Percentiles rank a stretch among this genome's conserved stretches.
These are phyloP conservation scores for Geotrupes spiniger DNA, from an alignment of 2,888 invertebrate species.

Conservation along the genomic window DNA sequence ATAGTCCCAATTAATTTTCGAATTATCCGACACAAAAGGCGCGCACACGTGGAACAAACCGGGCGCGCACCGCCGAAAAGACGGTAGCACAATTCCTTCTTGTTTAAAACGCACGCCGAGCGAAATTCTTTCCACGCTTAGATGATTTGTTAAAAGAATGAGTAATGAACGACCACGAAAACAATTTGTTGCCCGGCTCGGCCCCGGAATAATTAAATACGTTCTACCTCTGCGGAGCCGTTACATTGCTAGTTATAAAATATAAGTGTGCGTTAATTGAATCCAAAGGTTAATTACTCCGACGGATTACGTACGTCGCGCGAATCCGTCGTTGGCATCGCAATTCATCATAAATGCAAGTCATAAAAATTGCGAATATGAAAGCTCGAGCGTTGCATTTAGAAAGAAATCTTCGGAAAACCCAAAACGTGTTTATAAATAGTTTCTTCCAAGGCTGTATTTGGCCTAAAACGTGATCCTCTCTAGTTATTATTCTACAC, in stretches of 20 bases:
- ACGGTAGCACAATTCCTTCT: slow-evolving; percentile 35
- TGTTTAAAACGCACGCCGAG: slow-evolving; percentile 34
- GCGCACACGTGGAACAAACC: slow-evolving; percentile 7
- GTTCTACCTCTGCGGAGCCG: slow-evolving; percentile 21
- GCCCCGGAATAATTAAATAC: slow-evolving; percentile 34
- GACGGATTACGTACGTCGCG: no score
- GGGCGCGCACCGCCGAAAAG: slow-evolving; percentile 21
- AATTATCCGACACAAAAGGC: no score
- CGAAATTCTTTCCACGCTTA: slow-evolving; percentile 38
- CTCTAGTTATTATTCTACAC: slow-evolving; percentile 32
- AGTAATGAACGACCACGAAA: slow-evolving; percentile 41
- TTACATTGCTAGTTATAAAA: background rate
- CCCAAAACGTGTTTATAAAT: no score
- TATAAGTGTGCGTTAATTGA: slow-evolving; percentile 5
- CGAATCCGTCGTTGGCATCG: no score
- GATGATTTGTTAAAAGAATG: slow-evolving; percentile 42
- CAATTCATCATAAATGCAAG: no score
- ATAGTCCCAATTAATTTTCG: no score
- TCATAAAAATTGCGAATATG: no score
- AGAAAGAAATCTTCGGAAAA: no score
- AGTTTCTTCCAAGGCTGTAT: background rate
- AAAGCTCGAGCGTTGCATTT: no score
- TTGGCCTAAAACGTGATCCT: slow-evolving; percentile 1
- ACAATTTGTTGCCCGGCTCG: slow-evolving; percentile 36
- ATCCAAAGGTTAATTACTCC: slow-evolving; percentile 10